Evolutionary conservation across 2,797 vertebrate genomes (phyloP).

Genomic region (Microctenopoma steveboyesi): DNA sequence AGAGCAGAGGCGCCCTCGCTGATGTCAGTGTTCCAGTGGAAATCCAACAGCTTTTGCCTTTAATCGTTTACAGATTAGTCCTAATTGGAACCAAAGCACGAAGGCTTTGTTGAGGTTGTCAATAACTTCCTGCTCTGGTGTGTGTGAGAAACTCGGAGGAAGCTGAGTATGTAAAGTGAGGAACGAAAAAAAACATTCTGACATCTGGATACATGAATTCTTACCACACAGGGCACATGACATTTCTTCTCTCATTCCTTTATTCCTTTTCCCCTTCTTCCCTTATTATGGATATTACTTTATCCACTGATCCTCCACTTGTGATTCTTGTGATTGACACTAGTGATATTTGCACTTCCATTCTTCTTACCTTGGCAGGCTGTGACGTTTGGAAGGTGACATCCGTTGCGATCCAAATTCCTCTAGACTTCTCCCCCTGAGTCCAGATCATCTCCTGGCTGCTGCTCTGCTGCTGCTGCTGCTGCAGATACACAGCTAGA

Average conservation of each 20-base stretch:
- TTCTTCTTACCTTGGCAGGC: slow-evolving; percentile 86
- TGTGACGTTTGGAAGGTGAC: slow-evolving; percentile 90
- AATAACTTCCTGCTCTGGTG: slow-evolving; percentile 1
- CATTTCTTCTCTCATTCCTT: neutral
- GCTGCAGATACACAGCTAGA: slow-evolving; percentile 89
- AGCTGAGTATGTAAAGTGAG: neutral
- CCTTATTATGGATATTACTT: neutral
- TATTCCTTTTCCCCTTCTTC: neutral
- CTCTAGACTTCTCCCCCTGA: slow-evolving; percentile 86
- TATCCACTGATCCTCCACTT: neutral
- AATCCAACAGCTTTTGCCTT: neutral
- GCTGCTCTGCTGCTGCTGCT: slow-evolving; percentile 84
- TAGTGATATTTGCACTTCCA: slow-evolving; percentile 15
- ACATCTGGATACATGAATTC: no score
- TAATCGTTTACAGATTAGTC: slow-evolving; percentile 1
- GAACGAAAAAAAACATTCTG: slow-evolving; percentile 17
- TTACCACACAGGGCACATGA: no score
- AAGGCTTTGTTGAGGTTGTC: neutral
- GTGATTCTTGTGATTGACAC: neutral
- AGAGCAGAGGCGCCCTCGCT: neutral
- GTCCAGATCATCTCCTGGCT: slow-evolving; percentile 93
- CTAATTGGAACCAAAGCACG: neutral
- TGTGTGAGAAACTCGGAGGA: neutral
- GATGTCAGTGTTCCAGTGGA: neutral
- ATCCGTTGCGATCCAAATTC: slow-evolving; percentile 90